Base-by-base conservation (phyloP, 2,888 invertebrate species). In the Cenopis cana region DNA sequence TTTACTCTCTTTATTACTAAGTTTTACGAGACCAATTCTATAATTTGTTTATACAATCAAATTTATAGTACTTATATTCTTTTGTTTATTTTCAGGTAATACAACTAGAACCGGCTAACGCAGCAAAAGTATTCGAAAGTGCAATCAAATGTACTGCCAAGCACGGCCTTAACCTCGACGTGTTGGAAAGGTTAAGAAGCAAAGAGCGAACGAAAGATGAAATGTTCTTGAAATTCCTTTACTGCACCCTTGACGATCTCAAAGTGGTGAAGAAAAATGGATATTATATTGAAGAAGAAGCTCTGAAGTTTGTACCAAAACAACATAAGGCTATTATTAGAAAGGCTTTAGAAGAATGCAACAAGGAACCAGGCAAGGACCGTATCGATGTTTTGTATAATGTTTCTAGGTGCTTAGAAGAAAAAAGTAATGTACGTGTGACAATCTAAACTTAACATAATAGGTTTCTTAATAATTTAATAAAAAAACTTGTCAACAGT, bases 331-430 rank as follows among this genome's bases (percentile, higher is more conserved):
- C 75, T 38, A 78, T 83, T 36, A 77, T 82, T 10, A 78, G 77
- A 64, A 77, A 81, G 36, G 79, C 80, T 12, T 66, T 85, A 4
- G 80, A 81, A 12, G 79, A 82, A 59, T 89, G 89, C 76, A 83
- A 84, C 50, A 80, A 78, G 59, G 62, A 75, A 17, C 75, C 76
- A 24, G 85, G 81, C 10, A 76, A 67, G 2, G 78, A 85, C 65
- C 77, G 81, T 9, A 76, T 78, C 0, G 85, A 89, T 3, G 85
- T 14, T 79, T 76, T n/a, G 80, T 81, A 56, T 82, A 84, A 75
- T 87, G 88, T 74, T 81, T 82, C 71, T 78, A 84, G 70, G 65
- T 79, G 67, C 20, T 54, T 65, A 52, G 20, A 41, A 69, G 69
- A 69, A 0, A 56, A 69, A 50, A 64, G 49, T 2, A 55, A 54